phyloP scores from a whole-genome alignment of 1,140 invertebrate species.

The Pogonomyrmex barbatus region DNA sequence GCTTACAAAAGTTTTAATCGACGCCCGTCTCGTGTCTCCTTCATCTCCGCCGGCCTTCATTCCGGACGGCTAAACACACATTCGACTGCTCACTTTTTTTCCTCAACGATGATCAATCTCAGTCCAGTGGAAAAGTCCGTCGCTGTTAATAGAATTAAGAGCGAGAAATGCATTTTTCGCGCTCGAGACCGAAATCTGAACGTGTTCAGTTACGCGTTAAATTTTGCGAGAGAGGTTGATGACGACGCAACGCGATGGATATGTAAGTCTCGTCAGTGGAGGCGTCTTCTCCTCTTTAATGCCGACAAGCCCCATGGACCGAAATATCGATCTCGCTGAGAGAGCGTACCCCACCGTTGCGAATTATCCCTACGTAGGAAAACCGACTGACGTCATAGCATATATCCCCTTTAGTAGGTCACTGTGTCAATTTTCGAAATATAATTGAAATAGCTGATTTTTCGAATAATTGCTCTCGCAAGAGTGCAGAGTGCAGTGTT shows the following conservation, averaged over 20 bases:
- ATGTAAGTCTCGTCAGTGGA: background rate
- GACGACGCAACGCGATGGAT: background rate
- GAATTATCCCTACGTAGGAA: constrained; percentile 81
- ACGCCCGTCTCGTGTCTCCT: constrained; percentile 67
- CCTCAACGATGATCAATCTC: constrained; percentile 38
- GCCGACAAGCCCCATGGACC: constrained; percentile 72
- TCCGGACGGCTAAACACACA: constrained; percentile 51
- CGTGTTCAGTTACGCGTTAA: background rate
- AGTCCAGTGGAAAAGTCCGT: constrained; percentile 12
- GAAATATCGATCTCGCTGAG: constrained; percentile 80
- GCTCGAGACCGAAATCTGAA: background rate
- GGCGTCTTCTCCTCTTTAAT: constrained; percentile 80
- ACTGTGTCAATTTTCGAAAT: constrained; percentile 78
- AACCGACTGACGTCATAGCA: constrained; percentile 80
- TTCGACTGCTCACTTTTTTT: constrained; percentile 16
- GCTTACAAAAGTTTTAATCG: constrained; percentile 84
- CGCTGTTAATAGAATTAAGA: constrained; percentile 47
- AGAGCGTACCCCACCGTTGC: constrained; percentile 75
- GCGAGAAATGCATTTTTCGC: constrained; percentile 25
- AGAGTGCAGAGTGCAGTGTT: background rate
- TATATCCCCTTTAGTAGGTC: constrained; percentile 82
- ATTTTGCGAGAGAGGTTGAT: constrained; percentile 21
- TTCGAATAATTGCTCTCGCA: constrained; percentile 2
- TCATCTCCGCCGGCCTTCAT: constrained; percentile 10
- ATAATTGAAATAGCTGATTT: background rate